Base-by-base conservation (phyloP, 2,888 invertebrate genomes). In the Troides oblongomaculatus region DNA sequence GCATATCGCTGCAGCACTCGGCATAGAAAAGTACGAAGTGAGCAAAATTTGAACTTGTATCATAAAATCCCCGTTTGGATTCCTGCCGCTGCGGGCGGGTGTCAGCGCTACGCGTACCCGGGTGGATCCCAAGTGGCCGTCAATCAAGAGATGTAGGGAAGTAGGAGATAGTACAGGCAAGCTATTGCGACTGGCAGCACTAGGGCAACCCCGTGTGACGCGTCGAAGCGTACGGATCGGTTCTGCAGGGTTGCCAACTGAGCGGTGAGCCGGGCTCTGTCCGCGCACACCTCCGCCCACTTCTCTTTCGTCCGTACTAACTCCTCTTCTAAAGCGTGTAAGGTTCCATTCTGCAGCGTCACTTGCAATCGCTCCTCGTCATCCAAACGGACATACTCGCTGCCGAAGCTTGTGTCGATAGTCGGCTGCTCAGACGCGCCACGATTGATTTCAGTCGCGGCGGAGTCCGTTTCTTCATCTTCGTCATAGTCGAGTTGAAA, bases 231-330 rank as follows among this genome's bases (percentile, higher is more conserved):
- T 58, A 93, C 82, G 73, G 94, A 93, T 76, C 95, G 94, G 77
- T 90, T 88, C 78, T 94, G 94, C 79, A 96, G 84, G 71, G 84
- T 84, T 60, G 93, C 87, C 77, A 96, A 92, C 81, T 95, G 94
- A 73, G 93, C 90, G 60, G 93, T 90, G 59, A 96, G 87, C 68
- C 93, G 90, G 69, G 94, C 90, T 77, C 94, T 94, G 78, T 96
- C 95, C 39, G 93, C 94, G 77, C 93, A 90, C 71, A 94, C 94
- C 76, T 93, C 93, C 71, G 95, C 95, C 92, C 95, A 96, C 76
- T 95, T 93, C 84, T 96, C 95, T 81, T 96, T 96, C 73, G 96
- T 93, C 64, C 94, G 91, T 69, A 95, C 94, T 77, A 97, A 88
- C 85, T 97, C 96, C 83, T 96, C 96, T 82, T 96, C 95, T 36